Evolutionary conservation across 2,797 vertebrate genomes (phyloP).

Genomic region (Sebastes iracundus): DNA sequence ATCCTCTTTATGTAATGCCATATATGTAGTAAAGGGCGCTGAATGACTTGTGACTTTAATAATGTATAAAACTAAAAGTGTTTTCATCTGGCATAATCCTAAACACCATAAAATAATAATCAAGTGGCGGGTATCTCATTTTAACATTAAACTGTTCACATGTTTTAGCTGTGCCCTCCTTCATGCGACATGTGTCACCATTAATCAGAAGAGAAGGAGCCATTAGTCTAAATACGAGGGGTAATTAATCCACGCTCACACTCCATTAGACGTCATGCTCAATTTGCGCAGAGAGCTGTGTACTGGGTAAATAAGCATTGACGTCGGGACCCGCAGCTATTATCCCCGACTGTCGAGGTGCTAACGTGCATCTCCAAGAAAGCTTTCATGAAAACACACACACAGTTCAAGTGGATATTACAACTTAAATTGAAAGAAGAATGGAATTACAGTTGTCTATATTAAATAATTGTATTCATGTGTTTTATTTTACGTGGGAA

Average conservation of each 20-base stretch:
- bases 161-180: conserved; percentile 45
- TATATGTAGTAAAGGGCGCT: background rate
- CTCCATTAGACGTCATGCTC: conserved; percentile 70
- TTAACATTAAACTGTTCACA: conserved; percentile 11
- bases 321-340: conserved; percentile 35
- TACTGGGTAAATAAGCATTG: conserved; percentile 67
- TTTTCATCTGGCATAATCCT: background rate
- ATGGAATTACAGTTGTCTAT: background rate
- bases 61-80: background rate
- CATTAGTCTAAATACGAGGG: conserved; percentile 67
- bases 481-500: conserved; percentile 1
- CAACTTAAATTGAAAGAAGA: conserved; percentile 15
- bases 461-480: conserved; percentile 30
- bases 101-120: background rate
- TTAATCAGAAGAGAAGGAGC: conserved; percentile 73
- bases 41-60: background rate
- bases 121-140: background rate
- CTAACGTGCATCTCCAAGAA: conserved; percentile 7
- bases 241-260: conserved; percentile 73
- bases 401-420: conserved; percentile 4
- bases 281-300: conserved; percentile 65
- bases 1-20: background rate
- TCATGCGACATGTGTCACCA: conserved; percentile 64
- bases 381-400: conserved; percentile 3
- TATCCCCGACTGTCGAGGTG: conserved; percentile 26